phyloP scores from a whole-genome alignment of 2,113 vertebrate species.

The Syrrhaptes paradoxus region DNA sequence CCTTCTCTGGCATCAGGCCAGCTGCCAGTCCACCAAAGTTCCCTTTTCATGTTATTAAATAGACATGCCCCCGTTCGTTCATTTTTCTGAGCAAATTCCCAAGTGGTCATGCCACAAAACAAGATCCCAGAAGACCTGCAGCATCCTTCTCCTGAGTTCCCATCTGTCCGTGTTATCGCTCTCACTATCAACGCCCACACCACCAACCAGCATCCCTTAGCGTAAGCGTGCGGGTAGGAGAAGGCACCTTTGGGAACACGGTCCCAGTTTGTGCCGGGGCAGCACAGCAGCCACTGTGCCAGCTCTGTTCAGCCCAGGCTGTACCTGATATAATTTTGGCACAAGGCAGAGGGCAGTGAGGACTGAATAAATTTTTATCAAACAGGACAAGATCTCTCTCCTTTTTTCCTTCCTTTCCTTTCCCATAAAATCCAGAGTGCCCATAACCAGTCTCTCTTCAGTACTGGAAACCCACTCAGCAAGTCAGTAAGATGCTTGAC shows the following conservation, averaged over 20 bases:
- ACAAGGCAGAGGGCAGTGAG: background rate
- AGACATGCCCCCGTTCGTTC: background rate
- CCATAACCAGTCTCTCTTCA: background rate
- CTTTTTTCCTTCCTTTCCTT: background rate
- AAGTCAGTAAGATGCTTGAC: background rate
- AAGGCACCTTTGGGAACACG: background rate
- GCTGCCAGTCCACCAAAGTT: background rate
- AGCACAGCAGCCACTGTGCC: fast-evolving
- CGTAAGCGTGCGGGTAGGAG: background rate
- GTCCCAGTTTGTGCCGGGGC: background rate
- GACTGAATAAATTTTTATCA: background rate
- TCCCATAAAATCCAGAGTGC: background rate
- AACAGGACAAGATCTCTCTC: background rate
- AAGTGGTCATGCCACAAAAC: background rate
- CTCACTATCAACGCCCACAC: background rate
- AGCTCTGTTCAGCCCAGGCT: background rate
- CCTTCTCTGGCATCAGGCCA: background rate
- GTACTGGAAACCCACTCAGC: background rate
- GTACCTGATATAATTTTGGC: background rate
- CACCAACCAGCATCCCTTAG: background rate
- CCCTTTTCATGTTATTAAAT: no score
- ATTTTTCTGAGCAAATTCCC: background rate
- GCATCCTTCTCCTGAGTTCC: background rate
- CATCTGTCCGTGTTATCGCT: background rate
- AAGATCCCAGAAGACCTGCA: background rate